phyloP scores from a whole-genome alignment of 1,140 invertebrate genomes.

The Acromyrmex heyeri region DNA sequence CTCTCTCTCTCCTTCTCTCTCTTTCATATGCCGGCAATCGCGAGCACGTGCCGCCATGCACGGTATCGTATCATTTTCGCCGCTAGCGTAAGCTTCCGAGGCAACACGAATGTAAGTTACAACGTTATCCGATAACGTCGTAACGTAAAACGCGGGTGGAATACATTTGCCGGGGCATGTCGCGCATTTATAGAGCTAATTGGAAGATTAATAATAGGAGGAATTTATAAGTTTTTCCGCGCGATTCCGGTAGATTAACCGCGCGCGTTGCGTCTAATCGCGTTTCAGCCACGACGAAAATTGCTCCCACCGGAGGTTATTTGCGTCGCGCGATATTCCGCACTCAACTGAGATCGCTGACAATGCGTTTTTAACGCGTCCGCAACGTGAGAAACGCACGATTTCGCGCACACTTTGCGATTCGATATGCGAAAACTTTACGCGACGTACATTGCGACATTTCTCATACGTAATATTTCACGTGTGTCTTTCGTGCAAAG shows the following conservation, averaged over 20 bases:
- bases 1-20: neutral
- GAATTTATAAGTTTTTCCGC: neutral
- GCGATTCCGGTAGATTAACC: constrained; percentile 13
- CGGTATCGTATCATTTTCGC: constrained; percentile 40
- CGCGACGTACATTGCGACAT: neutral
- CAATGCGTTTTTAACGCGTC: constrained; percentile 22
- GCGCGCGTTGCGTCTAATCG: neutral
- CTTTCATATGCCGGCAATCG: constrained; percentile 19
- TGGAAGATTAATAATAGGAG: neutral
- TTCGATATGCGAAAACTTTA: neutral
- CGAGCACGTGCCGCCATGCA: constrained; percentile 49
- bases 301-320: neutral
- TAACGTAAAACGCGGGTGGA: constrained; percentile 5
- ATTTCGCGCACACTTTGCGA: neutral
- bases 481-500: neutral
- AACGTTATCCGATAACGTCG: constrained; percentile 23
- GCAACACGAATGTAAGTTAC: neutral
- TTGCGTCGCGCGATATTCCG: constrained; percentile 1
- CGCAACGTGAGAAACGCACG: constrained; percentile 11
- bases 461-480: constrained; percentile 16
- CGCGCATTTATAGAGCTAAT: constrained; percentile 7
- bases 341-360: constrained; percentile 36
- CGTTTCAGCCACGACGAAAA: constrained; percentile 1
- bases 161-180: neutral
- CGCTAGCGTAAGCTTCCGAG: constrained; percentile 5